A percentile compares a stretch with the other conserved stretches of the same genome.
phyloP scores from a whole-genome alignment of 2,797 vertebrate genomes.

The Enteromius trimaculatus region DNA sequence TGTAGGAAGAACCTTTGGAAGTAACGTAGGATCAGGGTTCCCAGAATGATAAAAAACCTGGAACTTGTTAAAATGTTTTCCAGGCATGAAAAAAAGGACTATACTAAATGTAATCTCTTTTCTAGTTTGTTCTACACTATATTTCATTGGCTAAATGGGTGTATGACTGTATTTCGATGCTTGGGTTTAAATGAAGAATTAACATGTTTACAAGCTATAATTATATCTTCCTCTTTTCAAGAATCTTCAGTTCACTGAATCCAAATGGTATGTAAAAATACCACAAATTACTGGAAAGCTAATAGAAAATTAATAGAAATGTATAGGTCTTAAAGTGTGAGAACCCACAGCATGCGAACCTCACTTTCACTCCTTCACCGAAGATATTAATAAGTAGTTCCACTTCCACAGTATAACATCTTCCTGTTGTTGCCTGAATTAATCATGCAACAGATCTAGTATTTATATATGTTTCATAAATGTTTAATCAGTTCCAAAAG shows the following conservation, averaged over 20 bases:
- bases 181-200: not conserved
- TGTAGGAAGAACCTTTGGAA: not conserved
- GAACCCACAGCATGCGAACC: slow-evolving; percentile 15
- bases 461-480: not conserved
- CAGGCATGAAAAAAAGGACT: not conserved
- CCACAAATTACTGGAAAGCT: not conserved
- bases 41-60: not conserved
- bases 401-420: not conserved
- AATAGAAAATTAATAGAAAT: not conserved
- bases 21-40: not conserved
- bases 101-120: not conserved
- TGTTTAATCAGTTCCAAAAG: not conserved
- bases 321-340: not conserved
- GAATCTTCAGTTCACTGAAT: not conserved
- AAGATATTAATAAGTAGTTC: not conserved
- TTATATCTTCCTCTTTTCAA: not conserved
- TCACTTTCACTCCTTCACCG: not conserved
- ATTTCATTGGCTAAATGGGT: not conserved
- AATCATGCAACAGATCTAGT: not conserved
- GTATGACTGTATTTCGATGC: not conserved
- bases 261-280: not conserved
- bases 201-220: not conserved
- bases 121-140: not conserved
- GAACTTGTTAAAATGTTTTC: not conserved
- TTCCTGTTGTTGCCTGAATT: not conserved